These are phyloP conservation scores for Agapostemon virescens DNA, from an alignment of 2,888 invertebrate species.

Conservation along the genomic window DNA sequence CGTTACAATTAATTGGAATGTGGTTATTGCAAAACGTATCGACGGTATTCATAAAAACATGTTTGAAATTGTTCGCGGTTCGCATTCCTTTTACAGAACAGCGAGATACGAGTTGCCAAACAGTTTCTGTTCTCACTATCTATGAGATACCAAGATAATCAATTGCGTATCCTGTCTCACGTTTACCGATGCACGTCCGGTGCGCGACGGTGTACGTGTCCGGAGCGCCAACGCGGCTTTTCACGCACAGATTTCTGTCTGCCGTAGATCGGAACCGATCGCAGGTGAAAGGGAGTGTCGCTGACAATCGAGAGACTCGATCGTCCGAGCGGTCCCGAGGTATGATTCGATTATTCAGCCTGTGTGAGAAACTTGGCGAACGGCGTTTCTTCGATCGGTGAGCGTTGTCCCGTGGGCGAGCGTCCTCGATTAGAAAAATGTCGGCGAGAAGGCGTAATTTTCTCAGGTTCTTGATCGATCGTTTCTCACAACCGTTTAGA, in stretches of 20 bases:
- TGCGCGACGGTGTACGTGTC: conserved; percentile 29
- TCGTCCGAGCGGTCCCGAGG: conserved; percentile 8
- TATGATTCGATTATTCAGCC: conserved; percentile 1
- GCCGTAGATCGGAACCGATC: conserved; percentile 10
- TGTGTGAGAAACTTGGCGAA: conserved; percentile 28
- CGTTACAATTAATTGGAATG: neutral
- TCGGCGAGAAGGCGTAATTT: conserved; percentile 29
- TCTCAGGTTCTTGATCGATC: conserved; percentile 48
- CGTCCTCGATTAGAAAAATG: conserved; percentile 32
- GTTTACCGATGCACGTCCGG: neutral
- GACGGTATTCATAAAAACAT: neutral
- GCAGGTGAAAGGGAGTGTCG: conserved; percentile 50
- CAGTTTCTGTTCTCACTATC: neutral
- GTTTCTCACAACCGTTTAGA: conserved; percentile 32
- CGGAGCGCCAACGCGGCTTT: conserved; percentile 26
- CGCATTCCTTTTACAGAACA: neutral
- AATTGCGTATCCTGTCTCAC: neutral
- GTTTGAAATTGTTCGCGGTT: neutral
- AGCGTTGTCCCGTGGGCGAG: conserved; percentile 38
- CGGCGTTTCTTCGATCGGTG: conserved; percentile 8
- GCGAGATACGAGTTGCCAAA: neutral
- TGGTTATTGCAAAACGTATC: neutral
- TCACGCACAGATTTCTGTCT: conserved; percentile 30
- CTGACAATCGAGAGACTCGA: conserved; percentile 42
- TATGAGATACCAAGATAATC: neutral